These are phyloP conservation scores for Papilio gigon DNA, from an alignment of 2,888 invertebrate species.

Conservation along the genomic window DNA sequence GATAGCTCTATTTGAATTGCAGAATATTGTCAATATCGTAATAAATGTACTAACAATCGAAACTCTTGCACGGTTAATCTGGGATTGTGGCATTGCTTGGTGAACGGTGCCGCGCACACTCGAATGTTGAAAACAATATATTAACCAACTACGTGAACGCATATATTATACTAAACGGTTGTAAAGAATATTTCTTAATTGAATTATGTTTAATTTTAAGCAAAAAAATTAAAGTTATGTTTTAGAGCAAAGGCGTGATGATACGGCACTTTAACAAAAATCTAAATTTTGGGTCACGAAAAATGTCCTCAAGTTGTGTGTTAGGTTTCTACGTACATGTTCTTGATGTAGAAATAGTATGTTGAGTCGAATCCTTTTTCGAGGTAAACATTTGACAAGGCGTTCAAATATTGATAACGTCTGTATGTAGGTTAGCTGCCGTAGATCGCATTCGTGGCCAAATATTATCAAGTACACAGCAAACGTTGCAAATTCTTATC, in stretches of 20 bases:
- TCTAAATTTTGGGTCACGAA: background rate
- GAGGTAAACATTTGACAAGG: constrained; percentile 62
- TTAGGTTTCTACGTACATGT: background rate
- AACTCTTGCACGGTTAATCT: constrained; percentile 52
- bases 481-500: constrained; percentile 77
- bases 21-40: constrained; percentile 49
- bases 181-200: constrained; percentile 6
- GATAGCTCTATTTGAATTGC: constrained; percentile 20
- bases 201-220: background rate
- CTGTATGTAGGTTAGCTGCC: constrained; percentile 76
- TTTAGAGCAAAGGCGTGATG: background rate
- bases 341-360: constrained; percentile 17
- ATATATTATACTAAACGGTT: constrained; percentile 15
- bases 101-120: constrained; percentile 45
- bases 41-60: constrained; percentile 64
- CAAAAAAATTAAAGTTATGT: background rate
- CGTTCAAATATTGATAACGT: constrained; percentile 74
- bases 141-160: constrained; percentile 17
- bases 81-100: constrained; percentile 49
- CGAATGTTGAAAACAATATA: constrained; percentile 43
- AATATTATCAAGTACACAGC: constrained; percentile 77
- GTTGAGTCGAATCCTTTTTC: constrained; percentile 11
- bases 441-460: constrained; percentile 69
- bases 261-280: background rate
- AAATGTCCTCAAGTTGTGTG: background rate